Base-by-base conservation (phyloP, 1,140 invertebrate species). In the Pygmarrhopalites habei region DNA sequence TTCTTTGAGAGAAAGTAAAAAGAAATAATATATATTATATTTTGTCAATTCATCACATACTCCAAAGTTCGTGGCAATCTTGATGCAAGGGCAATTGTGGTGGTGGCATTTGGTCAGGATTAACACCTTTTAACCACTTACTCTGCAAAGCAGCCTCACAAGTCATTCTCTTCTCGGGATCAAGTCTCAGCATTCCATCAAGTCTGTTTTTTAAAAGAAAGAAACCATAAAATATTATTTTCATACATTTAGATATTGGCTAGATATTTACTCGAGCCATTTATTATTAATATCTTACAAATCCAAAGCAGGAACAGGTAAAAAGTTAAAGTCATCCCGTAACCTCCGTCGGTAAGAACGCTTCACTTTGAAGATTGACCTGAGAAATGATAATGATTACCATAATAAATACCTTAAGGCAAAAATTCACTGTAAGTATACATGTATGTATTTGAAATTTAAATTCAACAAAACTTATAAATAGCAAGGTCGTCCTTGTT, bases 61-160 rank as follows among this genome's bases (percentile, higher is more conserved):
- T 94, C 95, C 95, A 99, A 72, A 99, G 81, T 78, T 99, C 96
- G 79, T 99, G 96, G 77, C 96, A 99, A 79, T 99, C 96, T 80
- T 98, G 95, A 85, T 92, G 92, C 25, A 85, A 90, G 1, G 96
- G 96, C 65, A 98, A 75, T 72, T 88, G 82, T 12, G 88, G 87
- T 19, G 83, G 83, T 47, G 59, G 23, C 85, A 90, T 89, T 76
- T 85, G 83, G 72, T 90, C 87, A 21, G 92, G 90, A 72, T 92
- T 84, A 41, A 98, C 85, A 76, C 90, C 88, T 76, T 86, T 90
- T 1, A 99, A 78, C 95, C 95, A 99, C 17, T 85, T 79, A 68
- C 90, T 91, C 73, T 91, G 88, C 0, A 99, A 81, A 2, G 95
- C 95, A 72, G 95, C 89, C 46, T 94, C 90, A 12, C 95, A 94